phyloP scores from a whole-genome alignment of 2,888 invertebrate genomes.

The Metopia argyrocephala region DNA sequence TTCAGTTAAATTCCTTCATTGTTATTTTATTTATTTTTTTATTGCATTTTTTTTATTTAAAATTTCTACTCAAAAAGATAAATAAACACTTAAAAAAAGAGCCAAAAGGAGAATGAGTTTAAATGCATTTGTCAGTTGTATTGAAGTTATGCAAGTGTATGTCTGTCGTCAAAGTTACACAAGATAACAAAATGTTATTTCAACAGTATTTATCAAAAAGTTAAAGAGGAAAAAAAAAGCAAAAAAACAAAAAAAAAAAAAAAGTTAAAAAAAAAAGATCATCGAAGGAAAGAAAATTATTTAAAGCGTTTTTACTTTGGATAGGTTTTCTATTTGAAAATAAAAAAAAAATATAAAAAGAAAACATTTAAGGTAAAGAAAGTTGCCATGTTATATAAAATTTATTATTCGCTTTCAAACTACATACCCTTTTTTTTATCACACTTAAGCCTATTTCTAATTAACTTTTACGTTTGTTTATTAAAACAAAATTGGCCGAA shows the following conservation, averaged over 20 bases:
- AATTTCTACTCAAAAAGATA: background rate
- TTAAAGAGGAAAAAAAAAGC: background rate
- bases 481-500: background rate
- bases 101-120: background rate
- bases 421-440: no score
- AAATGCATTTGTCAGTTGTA: slow-evolving; percentile 49
- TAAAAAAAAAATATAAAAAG: background rate
- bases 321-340: background rate
- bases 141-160: slow-evolving; percentile 41
- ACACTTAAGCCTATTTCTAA: no score
- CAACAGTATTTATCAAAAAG: slow-evolving; percentile 34
- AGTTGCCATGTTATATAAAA: background rate
- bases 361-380: background rate
- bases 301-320: background rate
- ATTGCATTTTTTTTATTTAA: background rate
- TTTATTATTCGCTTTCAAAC: no score
- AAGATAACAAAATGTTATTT: slow-evolving; percentile 43
- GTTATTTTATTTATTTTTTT: background rate
- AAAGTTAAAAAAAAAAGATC: slow-evolving; percentile 8
- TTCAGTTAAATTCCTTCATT: background rate
- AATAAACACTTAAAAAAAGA: slow-evolving; percentile 1
- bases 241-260: background rate
- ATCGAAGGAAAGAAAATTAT: slow-evolving; percentile 13
- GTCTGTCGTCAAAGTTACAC: slow-evolving; percentile 41
- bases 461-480: no score